phyloP scores from a whole-genome alignment of 1,140 invertebrate species.

The Ectropis grisescens region DNA sequence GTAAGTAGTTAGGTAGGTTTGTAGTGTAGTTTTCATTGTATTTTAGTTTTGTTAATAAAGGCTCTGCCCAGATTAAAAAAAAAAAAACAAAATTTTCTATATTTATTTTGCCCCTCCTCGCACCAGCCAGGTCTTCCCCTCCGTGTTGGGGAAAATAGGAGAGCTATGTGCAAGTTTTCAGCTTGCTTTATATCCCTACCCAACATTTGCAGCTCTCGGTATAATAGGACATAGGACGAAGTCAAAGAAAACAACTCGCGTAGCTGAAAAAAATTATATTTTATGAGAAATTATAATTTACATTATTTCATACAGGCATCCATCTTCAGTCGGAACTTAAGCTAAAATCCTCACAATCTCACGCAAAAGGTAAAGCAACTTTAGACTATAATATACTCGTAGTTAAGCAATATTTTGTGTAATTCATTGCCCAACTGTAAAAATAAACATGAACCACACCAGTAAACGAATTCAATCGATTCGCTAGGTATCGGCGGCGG shows the following conservation, averaged over 20 bases:
- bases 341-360: constrained; percentile 71
- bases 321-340: constrained; percentile 72
- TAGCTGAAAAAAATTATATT: constrained; percentile 74
- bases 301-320: constrained; percentile 72
- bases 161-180: too few species aligned
- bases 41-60: too few species aligned
- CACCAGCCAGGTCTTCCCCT: too few species aligned
- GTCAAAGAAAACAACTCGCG: constrained; percentile 47
- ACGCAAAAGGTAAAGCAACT: constrained; percentile 72
- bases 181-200: too few species aligned
- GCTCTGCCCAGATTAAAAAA: too few species aligned
- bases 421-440: constrained; percentile 58
- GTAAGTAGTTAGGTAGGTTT: too few species aligned
- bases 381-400: constrained; percentile 72
- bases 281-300: constrained; percentile 74
- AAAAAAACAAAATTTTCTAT: too few species aligned
- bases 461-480: constrained; percentile 50
- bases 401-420: constrained; percentile 67
- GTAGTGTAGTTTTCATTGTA: too few species aligned
- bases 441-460: constrained; percentile 51
- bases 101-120: too few species aligned
- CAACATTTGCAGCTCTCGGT: too few species aligned
- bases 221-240: too few species aligned
- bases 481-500: constrained; percentile 27
- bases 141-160: too few species aligned